Base-by-base conservation (phyloP, 2,797 vertebrate genomes). In the Eulemur albifrons region DNA sequence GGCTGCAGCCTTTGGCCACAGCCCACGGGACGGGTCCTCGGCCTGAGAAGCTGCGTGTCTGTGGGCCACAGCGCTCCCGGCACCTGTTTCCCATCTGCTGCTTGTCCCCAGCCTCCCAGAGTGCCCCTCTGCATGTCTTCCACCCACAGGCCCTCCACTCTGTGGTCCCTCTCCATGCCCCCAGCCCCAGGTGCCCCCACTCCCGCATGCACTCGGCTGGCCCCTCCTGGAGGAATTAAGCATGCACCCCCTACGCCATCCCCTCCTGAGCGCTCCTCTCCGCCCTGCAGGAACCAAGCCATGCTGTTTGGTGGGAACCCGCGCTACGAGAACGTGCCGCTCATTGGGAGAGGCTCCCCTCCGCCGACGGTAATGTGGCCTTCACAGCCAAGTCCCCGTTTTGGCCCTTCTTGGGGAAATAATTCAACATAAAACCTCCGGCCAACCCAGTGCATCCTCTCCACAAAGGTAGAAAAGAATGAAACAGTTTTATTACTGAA, bases 281-380 rank as follows among this genome's bases (percentile, higher is more conserved):
- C 0, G 73, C 54, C 96, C 92, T 1, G 2, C 98, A 99, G 99
- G 99, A 99, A 99, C 98, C 99, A 99, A 96, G 99, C 99, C 0
- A 98, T 99, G 98, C 99, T 99, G 95, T 99, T 99, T 0, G 99
- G 99, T 84, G 99, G 99, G 93, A 99, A 99, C 97, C 99, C 99
- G 1, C 99, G 99, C 88, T 99, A 99, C 7, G 99, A 99, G 98
- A 99, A 99, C 7, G 99, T 99, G 88, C 99, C 99, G 0, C 99
- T 99, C 95, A 99, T 99, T 87, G 99, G 99, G 97, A 99, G 99
- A 98, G 99, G 99, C 97, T 99, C 99, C 21, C 99, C 99, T 0
- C 99, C 99, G 2, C 99, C 99, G 94, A 99, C 99, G 99, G 99
- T 99, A 99, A 98, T 98, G 98, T 98, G 98, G 98, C 95, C 96